Conservation (phyloP, 2,113 vertebrate species). For the Hyperopisus bebe region DNA sequence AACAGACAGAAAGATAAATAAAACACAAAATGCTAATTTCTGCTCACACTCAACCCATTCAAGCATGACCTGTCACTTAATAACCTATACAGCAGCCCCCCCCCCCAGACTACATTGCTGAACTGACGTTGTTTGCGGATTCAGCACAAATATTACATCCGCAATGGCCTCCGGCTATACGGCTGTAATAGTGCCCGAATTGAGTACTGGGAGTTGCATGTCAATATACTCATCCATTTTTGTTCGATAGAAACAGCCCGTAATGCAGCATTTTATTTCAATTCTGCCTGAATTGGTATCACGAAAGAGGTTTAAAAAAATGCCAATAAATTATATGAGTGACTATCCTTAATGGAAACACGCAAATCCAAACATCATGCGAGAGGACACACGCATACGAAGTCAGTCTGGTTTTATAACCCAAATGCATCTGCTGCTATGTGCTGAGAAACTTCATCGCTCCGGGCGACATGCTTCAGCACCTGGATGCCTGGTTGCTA, state of each 20-base stretch:
- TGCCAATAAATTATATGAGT: neutral
- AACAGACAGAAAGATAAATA: neutral
- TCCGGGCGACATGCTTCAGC: constrained; percentile 54
- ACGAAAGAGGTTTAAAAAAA: neutral
- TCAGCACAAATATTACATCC: neutral
- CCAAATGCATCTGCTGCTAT: neutral
- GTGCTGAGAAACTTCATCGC: constrained; percentile 42
- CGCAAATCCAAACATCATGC: neutral
- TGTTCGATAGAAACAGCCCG: neutral
- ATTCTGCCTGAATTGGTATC: neutral
- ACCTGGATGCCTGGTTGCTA: constrained; percentile 60
- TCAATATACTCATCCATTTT: neutral
- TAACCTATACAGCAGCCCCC: neutral
- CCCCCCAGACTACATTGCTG: neutral
- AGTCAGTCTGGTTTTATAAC: constrained; percentile 24
- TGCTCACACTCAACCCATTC: neutral
- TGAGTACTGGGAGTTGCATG: neutral
- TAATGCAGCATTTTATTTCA: neutral
- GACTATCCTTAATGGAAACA: neutral
- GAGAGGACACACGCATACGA: neutral
- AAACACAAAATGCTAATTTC: neutral
- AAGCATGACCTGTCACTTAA: neutral
- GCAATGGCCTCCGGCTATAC: neutral
- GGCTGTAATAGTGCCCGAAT: neutral
- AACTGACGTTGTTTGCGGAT: neutral